Evolutionary conservation across 2,888 invertebrate species (phyloP), one percentile per base, ranked within the genome.

Genomic region (Blastobasis adustella): DNA sequence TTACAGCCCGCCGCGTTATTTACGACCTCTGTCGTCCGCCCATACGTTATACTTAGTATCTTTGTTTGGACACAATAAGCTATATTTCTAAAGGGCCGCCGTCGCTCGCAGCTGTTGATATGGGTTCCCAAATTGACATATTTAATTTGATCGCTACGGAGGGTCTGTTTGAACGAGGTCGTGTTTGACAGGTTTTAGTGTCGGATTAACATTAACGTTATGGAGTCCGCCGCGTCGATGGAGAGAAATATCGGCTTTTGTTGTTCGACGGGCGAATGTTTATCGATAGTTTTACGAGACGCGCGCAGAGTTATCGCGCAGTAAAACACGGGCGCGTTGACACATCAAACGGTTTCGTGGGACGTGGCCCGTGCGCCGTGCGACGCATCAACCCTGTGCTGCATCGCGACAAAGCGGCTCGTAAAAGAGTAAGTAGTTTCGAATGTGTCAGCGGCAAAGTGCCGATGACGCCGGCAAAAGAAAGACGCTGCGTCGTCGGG

Each of bases 21-120:
- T 88, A 88, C 83, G 85, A 79, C 74, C 83, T 73, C 81, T 73
- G 84, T 81, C 88, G 80, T 82, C 86, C 87, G 86, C 87, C 87
- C 88, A 87, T 88, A 87, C 88, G 85, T 88, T 87, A 88, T 87
- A 86, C 87, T 88, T 86, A 85, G 86, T 87, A 88, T 87, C 88
- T 88, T 86, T 88, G 88, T 88, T 88, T 88, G 87, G 87, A 88
- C 88, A 88, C 88, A 87, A 88, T 88, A 86, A 87, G 87, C 85
- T 82, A 88, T 88, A 88, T 88, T 88, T 88, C 85, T 84, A 86
- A 85, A 84, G 85, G 84, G 81, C 79, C 80, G 82, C 80, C 84
- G 84, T 82, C 86, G 79, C 78, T 78, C 79, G 84, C 88, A 87
- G 87, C 88, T 86, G 86, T 84, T 88, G 88, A 88, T 88, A 87